Percentiles rank a stretch among this genome's conserved stretches.
phyloP scores from a whole-genome alignment of 2,888 invertebrate species.

The Macaria notata region DNA sequence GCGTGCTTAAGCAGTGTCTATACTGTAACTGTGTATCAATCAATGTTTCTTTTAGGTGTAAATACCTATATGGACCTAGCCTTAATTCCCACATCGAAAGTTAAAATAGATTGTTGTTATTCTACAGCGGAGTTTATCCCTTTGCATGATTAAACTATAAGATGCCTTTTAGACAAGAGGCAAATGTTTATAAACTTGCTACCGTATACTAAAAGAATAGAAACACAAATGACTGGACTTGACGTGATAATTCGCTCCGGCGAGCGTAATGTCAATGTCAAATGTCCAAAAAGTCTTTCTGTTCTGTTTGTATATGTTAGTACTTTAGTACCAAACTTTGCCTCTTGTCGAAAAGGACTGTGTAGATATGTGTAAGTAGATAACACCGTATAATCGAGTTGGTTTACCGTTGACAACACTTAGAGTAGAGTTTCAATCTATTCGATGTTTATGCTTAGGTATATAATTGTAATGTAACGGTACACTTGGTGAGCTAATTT shows the following conservation, averaged over 20 bases:
- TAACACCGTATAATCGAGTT: conserved; percentile 41
- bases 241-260: too few relatives aligned
- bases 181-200: too few relatives aligned
- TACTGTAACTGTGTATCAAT: conserved; percentile 54
- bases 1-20: conserved; percentile 74
- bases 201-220: too few relatives aligned
- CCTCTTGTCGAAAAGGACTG: too few relatives aligned
- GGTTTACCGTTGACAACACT: conserved; percentile 54
- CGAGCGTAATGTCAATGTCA: too few relatives aligned
- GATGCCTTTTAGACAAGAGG: too few relatives aligned
- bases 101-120: conserved; percentile 53
- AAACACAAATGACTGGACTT: too few relatives aligned
- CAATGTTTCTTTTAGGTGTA: conserved; percentile 60
- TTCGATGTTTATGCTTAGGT: conserved; percentile 77
- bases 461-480: conserved; percentile 49
- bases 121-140: conserved; percentile 44
- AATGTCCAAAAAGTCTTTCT: too few relatives aligned
- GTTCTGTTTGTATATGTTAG: too few relatives aligned
- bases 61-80: conserved; percentile 72
- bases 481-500: conserved; percentile 66
- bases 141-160: conserved; percentile 73
- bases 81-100: conserved; percentile 79
- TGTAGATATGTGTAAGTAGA: conserved; percentile 68
- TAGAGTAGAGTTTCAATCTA: conserved; percentile 60
- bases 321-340: conserved; percentile 27